Evolutionary conservation across 2,113 vertebrate genomes (phyloP).

Genomic region (Oostethus manadensis): DNA sequence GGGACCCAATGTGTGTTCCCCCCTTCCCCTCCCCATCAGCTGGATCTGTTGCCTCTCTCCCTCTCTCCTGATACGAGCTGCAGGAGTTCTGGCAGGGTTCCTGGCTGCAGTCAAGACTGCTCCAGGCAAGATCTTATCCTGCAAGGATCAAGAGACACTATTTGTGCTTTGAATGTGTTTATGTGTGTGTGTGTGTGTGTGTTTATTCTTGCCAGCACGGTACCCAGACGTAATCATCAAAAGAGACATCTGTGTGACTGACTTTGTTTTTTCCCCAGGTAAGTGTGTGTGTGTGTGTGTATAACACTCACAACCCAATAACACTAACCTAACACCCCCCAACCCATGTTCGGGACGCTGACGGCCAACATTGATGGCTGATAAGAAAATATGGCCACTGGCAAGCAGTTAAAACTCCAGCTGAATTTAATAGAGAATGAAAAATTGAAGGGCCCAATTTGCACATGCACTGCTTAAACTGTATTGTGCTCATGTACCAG

Average conservation of each 20-base stretch:
- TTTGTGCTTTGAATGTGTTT: constrained; percentile 60
- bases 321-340: constrained; percentile 37
- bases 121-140: constrained; percentile 70
- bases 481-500: constrained; percentile 4
- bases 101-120: constrained; percentile 65
- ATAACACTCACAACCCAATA: constrained; percentile 41
- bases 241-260: constrained; percentile 66
- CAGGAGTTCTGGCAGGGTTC: constrained; percentile 65
- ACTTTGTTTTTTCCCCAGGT: constrained; percentile 46
- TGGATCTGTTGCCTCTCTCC: constrained; percentile 28
- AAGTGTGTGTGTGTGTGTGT: constrained; percentile 38
- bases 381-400: constrained; percentile 54
- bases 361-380: constrained; percentile 33
- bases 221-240: constrained; percentile 66
- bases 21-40: constrained; percentile 27
- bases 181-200: constrained; percentile 49
- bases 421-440: constrained; percentile 56
- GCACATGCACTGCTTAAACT: constrained; percentile 31
- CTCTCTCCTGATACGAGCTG: constrained; percentile 47
- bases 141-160: constrained; percentile 68
- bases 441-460: constrained; percentile 28
- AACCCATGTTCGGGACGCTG: constrained; percentile 36
- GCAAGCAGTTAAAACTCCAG: constrained; percentile 56
- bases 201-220: constrained; percentile 58
- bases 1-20: constrained; percentile 18